Base-by-base conservation (phyloP, 2,888 invertebrate species). In the Incurvaria masculella region DNA sequence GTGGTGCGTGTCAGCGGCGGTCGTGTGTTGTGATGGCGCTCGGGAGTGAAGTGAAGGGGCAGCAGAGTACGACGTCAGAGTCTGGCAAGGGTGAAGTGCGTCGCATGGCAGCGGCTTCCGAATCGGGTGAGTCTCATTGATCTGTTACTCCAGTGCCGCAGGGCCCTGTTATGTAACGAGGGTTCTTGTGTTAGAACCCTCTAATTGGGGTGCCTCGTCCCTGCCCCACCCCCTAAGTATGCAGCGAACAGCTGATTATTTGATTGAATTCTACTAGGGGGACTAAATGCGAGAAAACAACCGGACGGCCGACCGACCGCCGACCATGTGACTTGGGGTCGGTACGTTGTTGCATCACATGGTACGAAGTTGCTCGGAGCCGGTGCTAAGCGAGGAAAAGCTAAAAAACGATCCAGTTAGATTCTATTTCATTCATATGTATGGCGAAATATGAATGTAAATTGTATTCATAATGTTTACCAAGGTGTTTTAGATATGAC, bases 1-100 rank as follows among this genome's bases (percentile, higher is more conserved):
- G 21, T 21, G 43, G 10, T 21, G 43, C 10, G 46, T 46, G 49
- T 21, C 45, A 69, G 69, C 72, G 68, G 66, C 42, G 49, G 44
- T 43, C 38, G 48, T 72, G 75, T 79, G 72, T 79, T 79, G 79
- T 79, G 76, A 79, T 79, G 79, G 79, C 79, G 73, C 78, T 79
- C 65, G 79, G 76, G 68, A 72, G 79, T 79, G 79, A 79, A 75
- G 79, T 79, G 79, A 78, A 72, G 33, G 33, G 33, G 33, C 33
- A 33, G 33, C 33, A 33, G 14, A 33, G 11, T 3, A 11, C 33
- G 33, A n/a, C 14, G 33, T 8, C 14, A 6, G 33, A 33, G 14
- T 8, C 33, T n/a, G 33, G 33, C 33, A 33, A 33, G 14, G 33
- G 33, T 11, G 33, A 33, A 33, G 33, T 33, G 33, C 33, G 33